These are phyloP conservation scores for Clitarchus hookeri DNA, from an alignment of 2,888 invertebrate genomes.

Conservation along the genomic window DNA sequence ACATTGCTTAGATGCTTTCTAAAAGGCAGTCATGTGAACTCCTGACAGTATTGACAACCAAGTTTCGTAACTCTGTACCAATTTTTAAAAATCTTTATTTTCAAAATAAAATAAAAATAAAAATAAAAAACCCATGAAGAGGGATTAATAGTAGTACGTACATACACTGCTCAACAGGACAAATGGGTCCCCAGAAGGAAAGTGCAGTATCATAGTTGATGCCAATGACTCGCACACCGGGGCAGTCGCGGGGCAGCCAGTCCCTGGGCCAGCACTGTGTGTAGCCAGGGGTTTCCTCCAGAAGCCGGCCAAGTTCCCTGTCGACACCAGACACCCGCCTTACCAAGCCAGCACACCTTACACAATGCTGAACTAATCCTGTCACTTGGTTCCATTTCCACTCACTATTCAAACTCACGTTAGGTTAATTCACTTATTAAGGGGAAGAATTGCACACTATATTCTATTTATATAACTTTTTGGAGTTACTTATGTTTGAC, in stretches of 20 bases:
- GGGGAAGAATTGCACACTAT: no score
- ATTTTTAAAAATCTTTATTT: slow-evolving; percentile 42
- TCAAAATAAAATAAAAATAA: slow-evolving; percentile 41
- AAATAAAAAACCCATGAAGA: no score
- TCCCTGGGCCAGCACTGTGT: slow-evolving; percentile 92
- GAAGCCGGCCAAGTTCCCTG: not conserved
- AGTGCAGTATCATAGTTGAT: slow-evolving; percentile 87
- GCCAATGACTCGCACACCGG: slow-evolving; percentile 76
- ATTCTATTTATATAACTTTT: no score
- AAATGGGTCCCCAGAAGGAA: slow-evolving; percentile 79
- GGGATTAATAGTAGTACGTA: not conserved
- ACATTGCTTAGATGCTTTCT: no score
- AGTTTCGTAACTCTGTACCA: not conserved
- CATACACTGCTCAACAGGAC: slow-evolving; percentile 58
- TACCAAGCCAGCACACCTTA: not conserved
- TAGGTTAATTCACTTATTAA: no score
- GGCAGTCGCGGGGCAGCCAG: slow-evolving; percentile 84
- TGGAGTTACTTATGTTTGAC: no score
- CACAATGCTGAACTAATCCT: no score
- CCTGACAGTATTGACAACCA: no score
- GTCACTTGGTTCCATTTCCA: no score
- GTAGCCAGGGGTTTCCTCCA: not conserved
- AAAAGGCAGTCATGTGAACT: no score
- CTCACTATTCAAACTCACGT: no score
- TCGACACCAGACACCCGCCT: not conserved